phyloP scores from a whole-genome alignment of 2,113 vertebrate species.

The Agapornis roseicollis region DNA sequence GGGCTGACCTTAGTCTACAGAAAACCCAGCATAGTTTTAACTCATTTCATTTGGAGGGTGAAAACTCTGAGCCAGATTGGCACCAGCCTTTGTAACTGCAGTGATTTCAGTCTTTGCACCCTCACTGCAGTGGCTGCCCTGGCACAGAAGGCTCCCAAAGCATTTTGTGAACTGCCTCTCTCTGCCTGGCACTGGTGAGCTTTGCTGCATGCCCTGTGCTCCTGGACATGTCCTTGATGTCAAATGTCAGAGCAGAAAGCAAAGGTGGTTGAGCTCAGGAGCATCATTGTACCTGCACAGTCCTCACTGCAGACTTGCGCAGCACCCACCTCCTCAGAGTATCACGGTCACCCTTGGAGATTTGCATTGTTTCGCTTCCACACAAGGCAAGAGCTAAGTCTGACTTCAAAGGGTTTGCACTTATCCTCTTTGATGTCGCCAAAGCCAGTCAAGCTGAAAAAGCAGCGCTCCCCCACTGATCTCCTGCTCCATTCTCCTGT shows the following conservation, averaged over 20 bases:
- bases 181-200: background rate
- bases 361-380: background rate
- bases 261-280: background rate
- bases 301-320: background rate
- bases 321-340: background rate
- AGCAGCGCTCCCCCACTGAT: rapidly evolving
- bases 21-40: background rate
- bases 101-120: background rate
- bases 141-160: background rate
- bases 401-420: background rate
- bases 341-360: rapidly evolving
- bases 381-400: background rate
- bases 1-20: background rate
- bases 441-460: background rate
- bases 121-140: background rate
- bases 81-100: background rate
- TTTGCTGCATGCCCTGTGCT: background rate
- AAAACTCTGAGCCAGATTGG: background rate
- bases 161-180: background rate
- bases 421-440: background rate
- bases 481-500: background rate
- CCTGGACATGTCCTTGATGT: background rate
- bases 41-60: background rate
- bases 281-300: background rate
- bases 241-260: background rate